Evolutionary conservation across 2,797 vertebrate genomes (phyloP), one percentile per base, ranked within the genome.

Genomic region (Cryptoblepharus egeriae): DNA sequence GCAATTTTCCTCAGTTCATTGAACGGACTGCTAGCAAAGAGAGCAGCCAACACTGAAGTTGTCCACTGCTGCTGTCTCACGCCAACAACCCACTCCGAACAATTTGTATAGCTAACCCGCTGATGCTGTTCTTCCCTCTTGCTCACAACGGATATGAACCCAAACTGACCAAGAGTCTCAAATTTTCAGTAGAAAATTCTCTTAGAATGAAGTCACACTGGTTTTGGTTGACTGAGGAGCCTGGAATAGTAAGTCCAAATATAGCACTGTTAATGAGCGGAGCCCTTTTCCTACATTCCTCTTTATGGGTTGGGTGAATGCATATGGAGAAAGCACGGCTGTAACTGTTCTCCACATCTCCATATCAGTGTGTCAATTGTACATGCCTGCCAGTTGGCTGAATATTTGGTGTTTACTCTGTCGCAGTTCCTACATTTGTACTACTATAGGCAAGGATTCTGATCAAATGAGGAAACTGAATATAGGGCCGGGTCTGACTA

Each of bases 141-240:
- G 67, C 0, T 0, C 0, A 0, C 0, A 64, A 55, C 42, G 55
- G 63, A 85, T 58, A 57, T 8, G 52, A 75, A 61, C 68, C 30
- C 69, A 24, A 28, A 76, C 7, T 15, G 68, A 75, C 12, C 0
- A 0, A 75, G 42, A 52, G 70, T 71, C 2, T 72, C 18, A 52
- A 22, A 35, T 42, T 77, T 71, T 22, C 18, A n/a, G n/a, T 8
- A 20, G 2, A 12, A 22, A 65, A 49, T 37, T 4, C 1, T 35
- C 0, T 0, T 10, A 39, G 37, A 77, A 83, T 49, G 12, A 57
- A 45, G 16, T 16, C 52, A 63, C 57, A 45, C 70, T 68, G 42
- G 16, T 6, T 0, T 1, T 49, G 0, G 60, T 8, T 15, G 22
- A 63, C 10, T 39, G 52, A 77, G 64, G 77, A 64, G 7, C 5